Percentiles rank a stretch among this genome's conserved stretches.
phyloP scores from a whole-genome alignment of 2,797 vertebrate genomes.

The Xenops minutus region DNA sequence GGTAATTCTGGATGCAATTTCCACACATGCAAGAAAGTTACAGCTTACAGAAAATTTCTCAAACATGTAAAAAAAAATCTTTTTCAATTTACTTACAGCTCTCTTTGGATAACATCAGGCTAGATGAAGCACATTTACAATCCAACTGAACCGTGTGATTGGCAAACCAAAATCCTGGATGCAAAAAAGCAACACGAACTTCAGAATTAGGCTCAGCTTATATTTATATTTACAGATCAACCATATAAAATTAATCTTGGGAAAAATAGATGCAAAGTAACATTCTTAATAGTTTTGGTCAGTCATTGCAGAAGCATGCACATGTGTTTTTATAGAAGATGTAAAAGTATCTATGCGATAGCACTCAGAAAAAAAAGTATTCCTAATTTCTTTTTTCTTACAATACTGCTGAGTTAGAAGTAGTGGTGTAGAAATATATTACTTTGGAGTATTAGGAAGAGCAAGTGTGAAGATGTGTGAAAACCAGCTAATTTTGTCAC shows the following conservation, averaged over 20 bases:
- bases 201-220: background rate
- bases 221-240: background rate
- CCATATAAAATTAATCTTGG: background rate
- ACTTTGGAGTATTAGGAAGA: background rate
- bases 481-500: background rate
- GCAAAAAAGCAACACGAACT: background rate
- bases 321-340: background rate
- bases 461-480: accelerated
- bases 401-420: background rate
- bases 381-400: background rate
- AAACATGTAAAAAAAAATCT: background rate
- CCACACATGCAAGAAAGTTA: background rate
- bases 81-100: background rate
- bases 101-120: background rate
- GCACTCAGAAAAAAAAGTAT: background rate
- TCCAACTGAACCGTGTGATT: background rate
- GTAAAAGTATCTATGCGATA: background rate
- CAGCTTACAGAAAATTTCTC: background rate
- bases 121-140: background rate
- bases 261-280: background rate
- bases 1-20: background rate
- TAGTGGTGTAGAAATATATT: background rate
- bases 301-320: background rate
- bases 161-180: background rate
- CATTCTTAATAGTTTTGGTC: background rate